These are phyloP conservation scores for Rana temporaria DNA, from an alignment of 2,113 vertebrate species.

Conservation along the genomic window DNA sequence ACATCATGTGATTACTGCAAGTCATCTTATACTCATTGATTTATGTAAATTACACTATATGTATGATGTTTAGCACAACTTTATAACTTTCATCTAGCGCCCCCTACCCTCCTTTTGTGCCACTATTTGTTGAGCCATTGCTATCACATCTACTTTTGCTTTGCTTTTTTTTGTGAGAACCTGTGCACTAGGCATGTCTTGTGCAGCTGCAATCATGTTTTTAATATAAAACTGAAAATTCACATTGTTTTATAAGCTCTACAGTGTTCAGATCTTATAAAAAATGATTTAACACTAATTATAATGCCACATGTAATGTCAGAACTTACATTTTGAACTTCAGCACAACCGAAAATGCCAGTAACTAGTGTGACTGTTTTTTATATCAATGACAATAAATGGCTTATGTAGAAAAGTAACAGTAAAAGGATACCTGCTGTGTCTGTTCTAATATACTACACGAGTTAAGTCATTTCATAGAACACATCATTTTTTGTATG, in stretches of 20 bases:
- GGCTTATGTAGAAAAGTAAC: neutral
- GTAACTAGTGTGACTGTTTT: conserved; percentile 8
- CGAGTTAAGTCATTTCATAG: neutral
- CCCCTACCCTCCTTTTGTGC: too few relatives aligned
- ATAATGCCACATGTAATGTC: neutral
- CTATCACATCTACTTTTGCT: too few relatives aligned
- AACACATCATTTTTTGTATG: conserved; percentile 7
- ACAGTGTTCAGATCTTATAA: neutral
- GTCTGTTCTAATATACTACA: conserved; percentile 15
- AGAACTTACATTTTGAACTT: neutral
- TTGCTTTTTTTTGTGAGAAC: too few relatives aligned
- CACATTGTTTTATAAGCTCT: neutral
- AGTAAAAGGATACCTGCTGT: conserved; percentile 10
- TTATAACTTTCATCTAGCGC: too few relatives aligned
- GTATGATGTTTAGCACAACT: too few relatives aligned
- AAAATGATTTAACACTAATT: neutral
- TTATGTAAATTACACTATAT: too few relatives aligned
- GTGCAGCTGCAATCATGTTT: neutral
- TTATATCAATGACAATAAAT: conserved; percentile 3
- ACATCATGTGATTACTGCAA: too few relatives aligned
- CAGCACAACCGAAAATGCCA: neutral
- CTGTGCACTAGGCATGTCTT: neutral
- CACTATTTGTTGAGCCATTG: too few relatives aligned
- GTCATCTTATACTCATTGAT: too few relatives aligned
- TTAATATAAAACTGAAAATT: neutral